A percentile compares a stretch with the other conserved stretches of the same genome.
Evolutionary conservation across 2,797 vertebrate species (phyloP).

Genomic region (Propithecus deckenii): DNA sequence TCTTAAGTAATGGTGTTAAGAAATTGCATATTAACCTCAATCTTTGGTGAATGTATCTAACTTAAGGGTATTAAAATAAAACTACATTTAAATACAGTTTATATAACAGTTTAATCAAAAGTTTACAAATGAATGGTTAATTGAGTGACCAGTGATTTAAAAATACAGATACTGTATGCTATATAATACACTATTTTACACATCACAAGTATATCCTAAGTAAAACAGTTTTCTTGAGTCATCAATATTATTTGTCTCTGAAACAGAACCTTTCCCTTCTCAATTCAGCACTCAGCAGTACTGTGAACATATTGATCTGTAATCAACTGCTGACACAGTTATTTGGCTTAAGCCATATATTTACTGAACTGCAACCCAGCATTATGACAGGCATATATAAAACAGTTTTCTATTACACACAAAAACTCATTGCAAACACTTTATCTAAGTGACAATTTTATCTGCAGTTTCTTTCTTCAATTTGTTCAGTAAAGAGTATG

Average conservation of each 20-base stretch:
- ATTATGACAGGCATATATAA: constrained; percentile 75
- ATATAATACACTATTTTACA: background rate
- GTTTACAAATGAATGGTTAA: background rate
- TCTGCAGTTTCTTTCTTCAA: constrained; percentile 64
- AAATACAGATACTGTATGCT: background rate
- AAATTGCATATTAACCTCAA: background rate
- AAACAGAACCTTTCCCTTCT: constrained; percentile 75
- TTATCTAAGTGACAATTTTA: constrained; percentile 76
- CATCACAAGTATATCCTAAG: constrained; percentile 37
- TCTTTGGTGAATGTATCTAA: background rate
- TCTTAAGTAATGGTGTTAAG: background rate
- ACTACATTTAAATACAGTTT: background rate
- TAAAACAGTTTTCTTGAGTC: constrained; percentile 71
- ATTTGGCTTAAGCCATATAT: constrained; percentile 79
- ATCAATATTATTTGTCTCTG: constrained; percentile 75
- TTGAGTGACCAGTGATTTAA: background rate
- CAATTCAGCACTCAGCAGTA: constrained; percentile 81
- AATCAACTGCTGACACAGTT: constrained; percentile 84
- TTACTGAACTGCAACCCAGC: constrained; percentile 82
- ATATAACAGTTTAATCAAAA: background rate
- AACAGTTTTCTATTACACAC: constrained; percentile 64
- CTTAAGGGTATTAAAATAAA: background rate
- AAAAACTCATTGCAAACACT: constrained; percentile 69
- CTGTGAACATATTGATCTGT: constrained; percentile 83
- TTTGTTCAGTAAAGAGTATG: constrained; percentile 58